Conservation (phyloP, 2,888 invertebrate species). For the Dicranocentrus wangi region DNA sequence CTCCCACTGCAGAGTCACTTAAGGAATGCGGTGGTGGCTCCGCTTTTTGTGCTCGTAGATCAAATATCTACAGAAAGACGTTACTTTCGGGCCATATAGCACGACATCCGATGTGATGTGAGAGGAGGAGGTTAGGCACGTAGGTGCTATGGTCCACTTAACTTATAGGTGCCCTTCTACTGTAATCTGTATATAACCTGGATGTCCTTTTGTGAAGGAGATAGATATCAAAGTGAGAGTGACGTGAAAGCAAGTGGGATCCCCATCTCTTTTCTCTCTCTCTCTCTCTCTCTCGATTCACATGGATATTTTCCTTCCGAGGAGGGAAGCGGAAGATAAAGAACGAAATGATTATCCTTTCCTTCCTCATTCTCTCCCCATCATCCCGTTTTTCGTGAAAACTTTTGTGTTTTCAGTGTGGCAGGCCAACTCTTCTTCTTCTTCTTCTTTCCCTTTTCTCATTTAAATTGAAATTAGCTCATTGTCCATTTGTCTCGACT, state of each 20-base stretch:
- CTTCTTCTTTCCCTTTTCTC: conserved; percentile 32
- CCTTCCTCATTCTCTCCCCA: conserved; percentile 26
- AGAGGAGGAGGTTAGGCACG: too few relatives aligned
- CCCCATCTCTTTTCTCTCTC: background rate
- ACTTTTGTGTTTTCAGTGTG: conserved; percentile 14
- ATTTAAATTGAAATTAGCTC: conserved; percentile 64
- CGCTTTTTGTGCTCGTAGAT: too few relatives aligned
- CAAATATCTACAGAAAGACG: too few relatives aligned
- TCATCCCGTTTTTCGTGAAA: background rate
- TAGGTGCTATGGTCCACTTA: too few relatives aligned
- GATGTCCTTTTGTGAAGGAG: too few relatives aligned
- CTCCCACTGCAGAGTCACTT: background rate
- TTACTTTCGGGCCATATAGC: too few relatives aligned
- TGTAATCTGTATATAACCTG: too few relatives aligned
- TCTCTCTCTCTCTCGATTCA: conserved; percentile 26
- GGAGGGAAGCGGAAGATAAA: conserved; percentile 37
- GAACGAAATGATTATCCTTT: conserved; percentile 52
- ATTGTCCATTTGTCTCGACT: conserved; percentile 57
- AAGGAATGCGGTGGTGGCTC: background rate
- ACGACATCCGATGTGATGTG: conserved; percentile 2
- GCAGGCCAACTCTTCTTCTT: conserved; percentile 1
- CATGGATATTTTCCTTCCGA: conserved; percentile 40
- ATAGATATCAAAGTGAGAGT: too few relatives aligned
- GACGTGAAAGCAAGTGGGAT: conserved; percentile 21
- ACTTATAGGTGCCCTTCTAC: too few relatives aligned